Evolutionary conservation across 2,888 invertebrate genomes (phyloP), one percentile per base, ranked within the genome.

Genomic region (Apotomis betuletana): DNA sequence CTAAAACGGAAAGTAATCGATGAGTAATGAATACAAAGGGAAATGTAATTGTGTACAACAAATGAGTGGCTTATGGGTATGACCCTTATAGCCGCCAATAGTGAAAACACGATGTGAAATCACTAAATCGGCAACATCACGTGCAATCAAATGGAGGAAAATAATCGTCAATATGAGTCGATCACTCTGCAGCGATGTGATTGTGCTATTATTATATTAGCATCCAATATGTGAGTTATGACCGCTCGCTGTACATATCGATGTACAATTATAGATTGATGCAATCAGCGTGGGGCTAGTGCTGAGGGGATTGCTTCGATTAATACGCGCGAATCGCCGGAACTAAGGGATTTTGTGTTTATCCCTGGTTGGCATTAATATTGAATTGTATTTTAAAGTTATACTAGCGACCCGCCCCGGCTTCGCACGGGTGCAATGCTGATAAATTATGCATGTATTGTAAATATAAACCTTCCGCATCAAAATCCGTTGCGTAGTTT

Each of bases 271-370:
- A 54, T 72, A 76, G 77, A 78, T 79, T 81, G 79, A 82, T 76
- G 83, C 81, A 85, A 83, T 83, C 82, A 85, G 79, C 80, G 74
- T 75, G 75, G 81, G 82, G 74, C 75, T 78, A 79, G 79, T 79
- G 78, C 75, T 75, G 76, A 79, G 81, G 80, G 83, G 83, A 83
- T 85, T 81, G 80, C 81, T 80, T 81, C 79, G 84, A 84, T 85
- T 83, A 85, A 83, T 82, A 79, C 75, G 78, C 77, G 77, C 74
- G 68, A 76, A 80, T 75, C 74, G 70, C 75, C 74, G 77, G 75
- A 79, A 78, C 80, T 78, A 68, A 75, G 44, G 55, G 62, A 58
- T 74, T 70, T 71, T 61, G 38, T 60, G 41, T 41, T 27, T 41
- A 41, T 5, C 41, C 41, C 57, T 49, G 67, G 58, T 54, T 59